Evolutionary conservation across 2,888 invertebrate species (phyloP), one percentile per base, ranked within the genome.

Genomic region (Crossocerus cetratus): DNA sequence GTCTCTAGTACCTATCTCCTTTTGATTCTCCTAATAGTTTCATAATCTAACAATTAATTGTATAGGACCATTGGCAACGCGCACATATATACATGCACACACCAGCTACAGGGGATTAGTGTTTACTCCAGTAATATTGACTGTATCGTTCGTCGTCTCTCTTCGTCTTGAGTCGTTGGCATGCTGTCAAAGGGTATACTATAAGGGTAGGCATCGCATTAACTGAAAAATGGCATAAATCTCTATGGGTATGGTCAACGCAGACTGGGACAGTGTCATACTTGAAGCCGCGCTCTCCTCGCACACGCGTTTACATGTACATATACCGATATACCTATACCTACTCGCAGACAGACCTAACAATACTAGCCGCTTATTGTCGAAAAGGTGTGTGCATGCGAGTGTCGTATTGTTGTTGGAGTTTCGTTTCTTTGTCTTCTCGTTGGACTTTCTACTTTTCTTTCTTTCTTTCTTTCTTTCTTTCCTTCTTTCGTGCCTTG

Each of bases 21-120:
- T 82, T 82, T 82, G 77, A 79, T 81, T 80, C 78, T 77, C 60
- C 76, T 80, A 83, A 80, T 71, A 72, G 71, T 83, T 8, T 32
- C 32, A 32, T 77, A 72, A 58, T 74, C 79, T 81, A 83, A 82
- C 79, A 72, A 67, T 76, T 58, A 74, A 56, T 81, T 72, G 73
- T 69, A 77, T 69, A 66, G 70, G 84, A 86, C 84, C 83, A 84
- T 88, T 88, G 88, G 87, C 87, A 86, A 86, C 88, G 85, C 84
- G 88, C 86, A 89, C 86, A 87, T 85, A 87, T 87, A 88, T 86
- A 87, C 86, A 88, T 86, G 86, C 88, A 88, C 86, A 87, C 86
- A 87, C 82, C 83, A 81, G 84, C 85, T 88, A 86, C 82, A 80
- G 82, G 81, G 80, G 82, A 78, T 49, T 85, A 83, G 83, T 80